These are phyloP conservation scores for Drosophila funebris DNA, from an alignment of 1,140 invertebrate species.

Conservation along the genomic window DNA sequence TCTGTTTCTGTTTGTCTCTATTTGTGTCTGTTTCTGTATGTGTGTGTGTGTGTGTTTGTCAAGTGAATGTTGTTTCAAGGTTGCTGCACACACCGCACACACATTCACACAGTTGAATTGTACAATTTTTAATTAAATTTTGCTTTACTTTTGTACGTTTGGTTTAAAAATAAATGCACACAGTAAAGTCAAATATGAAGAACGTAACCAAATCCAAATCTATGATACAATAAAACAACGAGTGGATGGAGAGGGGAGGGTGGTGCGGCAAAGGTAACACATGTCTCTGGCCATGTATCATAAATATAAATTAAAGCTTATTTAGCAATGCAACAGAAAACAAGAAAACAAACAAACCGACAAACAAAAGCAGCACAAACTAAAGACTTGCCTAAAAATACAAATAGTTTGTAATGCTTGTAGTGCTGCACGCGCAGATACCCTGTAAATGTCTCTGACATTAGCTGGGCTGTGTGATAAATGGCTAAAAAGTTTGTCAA, in stretches of 20 bases:
- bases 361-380: slow-evolving; percentile 8
- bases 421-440: not conserved
- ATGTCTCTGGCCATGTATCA: slow-evolving; percentile 32
- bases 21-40: slow-evolving; percentile 26
- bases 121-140: slow-evolving; percentile 75
- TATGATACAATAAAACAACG: slow-evolving; percentile 13
- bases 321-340: slow-evolving; percentile 45
- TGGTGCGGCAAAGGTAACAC: slow-evolving; percentile 10
- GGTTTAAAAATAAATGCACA: slow-evolving; percentile 68
- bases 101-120: slow-evolving; percentile 52
- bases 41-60: slow-evolving; percentile 38
- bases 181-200: slow-evolving; percentile 57
- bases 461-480: no score
- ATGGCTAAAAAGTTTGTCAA: not conserved
- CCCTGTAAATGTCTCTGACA: not conserved
- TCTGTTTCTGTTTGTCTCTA: slow-evolving; percentile 10
- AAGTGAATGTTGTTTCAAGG: slow-evolving; percentile 73
- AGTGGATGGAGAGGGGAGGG: not conserved
- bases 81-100: slow-evolving; percentile 50
- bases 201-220: slow-evolving; percentile 32
- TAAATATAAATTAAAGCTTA: slow-evolving; percentile 72
- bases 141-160: slow-evolving; percentile 55
- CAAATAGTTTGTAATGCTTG: slow-evolving; percentile 36
- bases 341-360: not conserved
- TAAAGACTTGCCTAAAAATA: slow-evolving; percentile 40